Conservation (phyloP, 2,797 vertebrate genomes). For the Intellagama lesueurii region DNA sequence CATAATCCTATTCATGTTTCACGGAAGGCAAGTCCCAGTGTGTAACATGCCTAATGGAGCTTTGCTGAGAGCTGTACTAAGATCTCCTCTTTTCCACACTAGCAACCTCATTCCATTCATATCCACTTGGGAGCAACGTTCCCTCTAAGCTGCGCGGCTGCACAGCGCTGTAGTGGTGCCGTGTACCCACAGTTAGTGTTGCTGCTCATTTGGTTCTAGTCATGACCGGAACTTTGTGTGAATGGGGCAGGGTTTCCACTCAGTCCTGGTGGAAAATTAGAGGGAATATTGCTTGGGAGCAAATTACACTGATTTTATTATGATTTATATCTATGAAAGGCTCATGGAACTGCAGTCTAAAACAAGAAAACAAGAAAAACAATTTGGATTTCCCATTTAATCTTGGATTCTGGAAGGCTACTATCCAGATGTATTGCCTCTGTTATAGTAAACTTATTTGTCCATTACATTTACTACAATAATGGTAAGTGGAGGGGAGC, state of each 20-base stretch:
- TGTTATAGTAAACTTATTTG: slow-evolving; percentile 6
- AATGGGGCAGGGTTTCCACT: too few relatives aligned
- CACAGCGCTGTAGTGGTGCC: too few relatives aligned
- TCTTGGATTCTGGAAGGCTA: background rate
- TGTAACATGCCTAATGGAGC: background rate
- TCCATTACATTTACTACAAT: background rate
- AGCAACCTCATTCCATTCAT: background rate
- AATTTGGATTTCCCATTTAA: background rate
- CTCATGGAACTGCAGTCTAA: background rate
- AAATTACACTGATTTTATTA: background rate
- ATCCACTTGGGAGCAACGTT: background rate
- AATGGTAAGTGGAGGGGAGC: background rate
- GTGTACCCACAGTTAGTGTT: too few relatives aligned
- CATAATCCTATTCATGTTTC: background rate
- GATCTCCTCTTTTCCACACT: background rate
- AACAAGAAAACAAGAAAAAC: background rate
- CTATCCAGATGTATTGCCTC: background rate
- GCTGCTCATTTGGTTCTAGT: too few relatives aligned
- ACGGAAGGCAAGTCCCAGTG: background rate
- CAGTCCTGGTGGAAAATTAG: too few relatives aligned
- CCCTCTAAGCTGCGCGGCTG: too few relatives aligned
- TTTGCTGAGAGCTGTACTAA: background rate
- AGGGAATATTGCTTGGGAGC: too few relatives aligned
- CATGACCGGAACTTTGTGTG: too few relatives aligned
- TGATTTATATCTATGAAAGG: background rate